These are phyloP conservation scores for Acestrorhynchus altus DNA, from an alignment of 2,797 vertebrate genomes.

Conservation along the genomic window DNA sequence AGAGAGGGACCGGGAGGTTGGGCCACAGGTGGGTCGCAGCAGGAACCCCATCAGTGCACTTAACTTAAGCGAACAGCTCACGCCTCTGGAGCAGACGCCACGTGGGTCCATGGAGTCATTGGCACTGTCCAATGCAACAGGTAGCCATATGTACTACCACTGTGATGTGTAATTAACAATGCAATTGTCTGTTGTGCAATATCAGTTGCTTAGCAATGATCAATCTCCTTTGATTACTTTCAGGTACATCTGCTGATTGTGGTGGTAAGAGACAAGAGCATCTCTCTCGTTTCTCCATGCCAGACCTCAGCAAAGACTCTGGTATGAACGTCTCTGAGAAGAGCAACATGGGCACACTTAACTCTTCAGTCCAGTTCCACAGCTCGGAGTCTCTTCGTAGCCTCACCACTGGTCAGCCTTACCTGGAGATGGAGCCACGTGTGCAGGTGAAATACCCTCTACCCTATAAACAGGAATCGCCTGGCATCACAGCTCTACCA, in stretches of 20 bases:
- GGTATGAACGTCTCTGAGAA: slow-evolving; percentile 96
- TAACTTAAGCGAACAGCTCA: slow-evolving; percentile 90
- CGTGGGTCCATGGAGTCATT: slow-evolving; percentile 95
- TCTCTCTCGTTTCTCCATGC: slow-evolving; percentile 97
- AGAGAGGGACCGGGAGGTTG: slow-evolving; percentile 80
- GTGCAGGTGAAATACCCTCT: slow-evolving; percentile 82
- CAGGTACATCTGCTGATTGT: slow-evolving; percentile 90
- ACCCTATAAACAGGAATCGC: slow-evolving; percentile 83
- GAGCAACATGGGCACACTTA: slow-evolving; percentile 91
- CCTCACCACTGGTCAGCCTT: slow-evolving; percentile 86
- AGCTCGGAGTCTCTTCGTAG: slow-evolving; percentile 94
- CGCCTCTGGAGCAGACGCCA: slow-evolving; percentile 90
- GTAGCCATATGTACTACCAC: too few relatives aligned
- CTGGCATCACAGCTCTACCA: slow-evolving; percentile 74
- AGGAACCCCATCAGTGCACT: slow-evolving; percentile 94
- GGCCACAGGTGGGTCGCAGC: slow-evolving; percentile 84
- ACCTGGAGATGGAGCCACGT: slow-evolving; percentile 87
- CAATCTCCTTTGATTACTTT: not conserved
- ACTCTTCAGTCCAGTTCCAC: slow-evolving; percentile 90
- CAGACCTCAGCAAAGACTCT: slow-evolving; percentile 97
- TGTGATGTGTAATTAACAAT: too few relatives aligned
- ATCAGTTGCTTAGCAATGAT: not conserved
- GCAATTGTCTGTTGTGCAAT: too few relatives aligned
- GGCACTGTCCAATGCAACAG: slow-evolving; percentile 87
- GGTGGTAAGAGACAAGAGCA: slow-evolving; percentile 92